Base-by-base conservation (phyloP, 2,113 vertebrate genomes). In the Orientallactaga bullata region DNA sequence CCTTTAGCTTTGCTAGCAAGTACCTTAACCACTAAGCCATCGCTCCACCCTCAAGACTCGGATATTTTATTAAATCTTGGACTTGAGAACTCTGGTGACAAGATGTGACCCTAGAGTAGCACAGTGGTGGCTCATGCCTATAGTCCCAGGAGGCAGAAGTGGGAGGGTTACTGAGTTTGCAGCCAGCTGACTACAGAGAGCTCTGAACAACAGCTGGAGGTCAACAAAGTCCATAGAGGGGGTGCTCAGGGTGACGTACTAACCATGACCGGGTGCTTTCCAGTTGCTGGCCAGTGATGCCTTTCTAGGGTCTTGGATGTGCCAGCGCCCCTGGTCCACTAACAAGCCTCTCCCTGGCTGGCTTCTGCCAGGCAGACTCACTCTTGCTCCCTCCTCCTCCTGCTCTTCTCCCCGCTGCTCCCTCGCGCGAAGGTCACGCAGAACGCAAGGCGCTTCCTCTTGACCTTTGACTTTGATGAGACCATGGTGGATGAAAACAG, bases 401-500 rank as follows among this genome's bases (percentile, higher is more conserved):
- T n/a, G 85, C 96, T 92, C 88, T 58, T 93, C 89, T 63, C 47
- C 86, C 60, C 80, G 72, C 96, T 39, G 93, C 96, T 96, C 97
- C 97, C 98, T 99, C 97, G 93, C 93, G 97, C 96, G 63, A 99
- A 99, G 98, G 98, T 99, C 98, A 8, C 42, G 42, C 42, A 47
- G 42, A 8, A 8, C 42, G 42, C 42, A 5, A 5, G 5, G 32
- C 98, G 97, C 24, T 99, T 99, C 98, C 98, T 99, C 89, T 98
- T 99, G 71, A 97, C 99, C 97, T 99, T 99, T 0, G 99, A 99
- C 97, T 99, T 99, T 0, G 99, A 99, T 0, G 99, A 99, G 98
- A 99, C 99, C 37, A 98, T 99, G 85, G 98, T 99, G 97, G 98
- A 99, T 0, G 99, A 99, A 93, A 99, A 99, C 98, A 99, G 99